Evolutionary conservation across 1,140 invertebrate species (phyloP), one percentile per base, ranked within the genome.

Genomic region (Apis florea): DNA sequence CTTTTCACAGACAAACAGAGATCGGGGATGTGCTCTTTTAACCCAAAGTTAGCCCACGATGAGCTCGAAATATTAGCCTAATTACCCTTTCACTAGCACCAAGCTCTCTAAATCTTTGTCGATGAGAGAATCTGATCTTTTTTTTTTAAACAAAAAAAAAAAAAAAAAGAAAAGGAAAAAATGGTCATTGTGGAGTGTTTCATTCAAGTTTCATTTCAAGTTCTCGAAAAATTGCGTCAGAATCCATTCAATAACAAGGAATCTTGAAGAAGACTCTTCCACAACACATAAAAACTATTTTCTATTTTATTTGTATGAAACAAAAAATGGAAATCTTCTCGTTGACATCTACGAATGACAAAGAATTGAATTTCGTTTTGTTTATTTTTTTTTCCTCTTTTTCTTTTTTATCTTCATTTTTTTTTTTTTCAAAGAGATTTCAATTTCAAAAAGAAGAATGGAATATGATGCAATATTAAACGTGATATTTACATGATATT

Each of bases 141-240:
- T 2, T 1, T 11, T 24, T 6, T 47, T 13, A 56, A 19, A 72
- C 51, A 5, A 0, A 40, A 40, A 66, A 67, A 47, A 51, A 8
- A 26, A 24, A 0, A 15, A 6, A 13, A 13, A 2, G 9, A 64
- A 67, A 24, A 21, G 10, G 10, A 58, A 61, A 26, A 47, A 47
- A 21, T 17, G 12, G 1, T 12, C 19, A 47, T 13, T 11, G 17
- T 12, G 19, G 47, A 12, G 53, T 2, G n/a, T 26, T 53, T 31
- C 47, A 47, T 11, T 73, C 53, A 26, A n/a, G n/a, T n/a, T n/a
- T n/a, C n/a, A n/a, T n/a, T n/a, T n/a, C n/a, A n/a, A 19, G 31
- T 71, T 3, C 26, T 56, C 21, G 53, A 71, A 40, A 56, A 71
- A 71, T 71, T 56, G 12, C 69, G 53, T 72, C 54, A 72, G 26